Evolutionary conservation across 2,888 invertebrate genomes (phyloP).

Genomic region (Tenthredo scrophulariae): DNA sequence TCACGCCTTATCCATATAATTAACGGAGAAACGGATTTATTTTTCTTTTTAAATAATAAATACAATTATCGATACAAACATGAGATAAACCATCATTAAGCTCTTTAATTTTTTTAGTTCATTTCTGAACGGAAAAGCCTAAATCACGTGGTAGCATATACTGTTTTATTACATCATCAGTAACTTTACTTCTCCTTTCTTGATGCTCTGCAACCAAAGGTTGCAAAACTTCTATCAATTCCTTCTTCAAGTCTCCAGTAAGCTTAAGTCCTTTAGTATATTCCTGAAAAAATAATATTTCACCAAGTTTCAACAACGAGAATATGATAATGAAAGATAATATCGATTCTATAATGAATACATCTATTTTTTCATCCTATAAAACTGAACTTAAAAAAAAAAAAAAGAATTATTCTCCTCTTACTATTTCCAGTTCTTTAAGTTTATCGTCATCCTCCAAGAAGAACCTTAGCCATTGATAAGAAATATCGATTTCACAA

Average conservation of each 20-base stretch:
- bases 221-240: conserved; percentile 90
- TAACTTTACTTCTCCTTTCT: conserved; percentile 87
- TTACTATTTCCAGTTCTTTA: conserved; percentile 85
- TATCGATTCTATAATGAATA: not conserved
- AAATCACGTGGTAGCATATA: conserved; percentile 93
- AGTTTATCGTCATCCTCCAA: conserved; percentile 94
- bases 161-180: conserved; percentile 90
- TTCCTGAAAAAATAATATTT: conserved; percentile 78
- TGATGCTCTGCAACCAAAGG: conserved; percentile 92
- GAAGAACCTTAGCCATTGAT: conserved; percentile 96
- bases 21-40: not conserved
- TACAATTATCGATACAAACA: conserved; percentile 12
- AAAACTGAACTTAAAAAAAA: not conserved
- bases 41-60: conserved; percentile 32
- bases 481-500: conserved; percentile 97
- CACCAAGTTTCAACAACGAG: conserved; percentile 32
- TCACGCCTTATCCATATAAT: not conserved
- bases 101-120: not conserved
- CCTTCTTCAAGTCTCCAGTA: conserved; percentile 96
- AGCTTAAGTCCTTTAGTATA: conserved; percentile 91
- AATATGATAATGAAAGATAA: not conserved
- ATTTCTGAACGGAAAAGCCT: conserved; percentile 77
- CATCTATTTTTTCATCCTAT: not conserved
- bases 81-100: not conserved
- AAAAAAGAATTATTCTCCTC: not conserved